Conservation (phyloP, 2,113 vertebrate species). For the Gyps fulvus region DNA sequence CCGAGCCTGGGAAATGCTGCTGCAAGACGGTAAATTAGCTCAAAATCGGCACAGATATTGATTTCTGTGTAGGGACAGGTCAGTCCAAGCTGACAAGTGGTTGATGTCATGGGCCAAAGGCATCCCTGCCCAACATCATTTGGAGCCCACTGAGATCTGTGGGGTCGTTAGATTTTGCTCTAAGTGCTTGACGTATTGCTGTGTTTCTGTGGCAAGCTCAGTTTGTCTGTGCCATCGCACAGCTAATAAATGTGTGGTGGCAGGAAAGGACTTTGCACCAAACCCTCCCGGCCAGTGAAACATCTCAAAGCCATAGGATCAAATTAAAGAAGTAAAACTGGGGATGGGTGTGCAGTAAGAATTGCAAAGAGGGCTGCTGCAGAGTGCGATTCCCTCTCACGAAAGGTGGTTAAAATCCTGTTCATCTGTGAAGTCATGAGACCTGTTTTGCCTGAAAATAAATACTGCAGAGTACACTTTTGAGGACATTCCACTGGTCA, state of each 20-base stretch:
- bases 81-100: neutral
- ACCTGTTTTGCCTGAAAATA: neutral
- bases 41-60: neutral
- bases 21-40: constrained; percentile 76
- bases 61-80: neutral
- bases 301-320: neutral
- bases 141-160: neutral
- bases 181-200: neutral
- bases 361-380: neutral
- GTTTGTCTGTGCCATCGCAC: neutral
- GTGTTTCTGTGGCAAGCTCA: neutral
- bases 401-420: rapidly evolving
- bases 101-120: neutral
- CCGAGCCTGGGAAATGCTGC: constrained; percentile 83
- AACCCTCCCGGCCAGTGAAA: neutral
- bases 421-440: neutral
- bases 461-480: neutral
- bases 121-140: neutral
- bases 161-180: neutral
- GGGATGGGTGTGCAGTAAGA: neutral
- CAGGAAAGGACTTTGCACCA: neutral
- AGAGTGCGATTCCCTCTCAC: neutral
- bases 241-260: neutral
- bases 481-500: neutral
- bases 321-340: neutral